A percentile compares a stretch with the other conserved stretches of the same genome.
Conservation (phyloP, 2,113 vertebrate species). For the Potamarius usumacintae region DNA sequence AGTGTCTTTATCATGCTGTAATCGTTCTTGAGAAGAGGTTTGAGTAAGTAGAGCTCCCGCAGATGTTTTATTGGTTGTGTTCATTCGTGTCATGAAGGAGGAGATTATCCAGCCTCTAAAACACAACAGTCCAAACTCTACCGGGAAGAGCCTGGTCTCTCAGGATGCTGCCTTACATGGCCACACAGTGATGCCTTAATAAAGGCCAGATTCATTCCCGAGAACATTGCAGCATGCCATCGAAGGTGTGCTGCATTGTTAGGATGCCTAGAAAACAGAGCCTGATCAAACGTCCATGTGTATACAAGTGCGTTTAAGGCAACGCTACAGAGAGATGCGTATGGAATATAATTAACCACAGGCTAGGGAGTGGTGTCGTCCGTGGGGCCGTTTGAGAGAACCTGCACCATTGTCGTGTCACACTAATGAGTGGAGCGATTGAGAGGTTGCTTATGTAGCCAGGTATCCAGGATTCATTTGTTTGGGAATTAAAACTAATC, state of each 20-base stretch:
- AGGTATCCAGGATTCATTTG: neutral
- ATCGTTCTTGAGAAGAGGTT: neutral
- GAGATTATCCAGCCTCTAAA: neutral
- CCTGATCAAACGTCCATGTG: neutral
- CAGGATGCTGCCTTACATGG: constrained; percentile 34
- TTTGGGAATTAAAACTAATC: neutral
- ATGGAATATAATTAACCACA: neutral
- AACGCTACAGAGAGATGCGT: neutral
- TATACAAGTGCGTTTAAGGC: neutral
- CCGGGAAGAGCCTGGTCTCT: neutral
- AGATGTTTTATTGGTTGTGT: constrained; percentile 15
- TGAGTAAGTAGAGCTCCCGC: neutral
- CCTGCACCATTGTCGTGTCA: neutral
- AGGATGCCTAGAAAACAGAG: neutral
- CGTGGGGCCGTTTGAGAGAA: neutral
- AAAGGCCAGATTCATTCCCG: constrained; percentile 16
- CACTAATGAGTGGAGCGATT: too few species aligned
- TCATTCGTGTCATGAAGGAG: neutral
- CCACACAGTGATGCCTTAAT: neutral
- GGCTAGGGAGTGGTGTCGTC: neutral
- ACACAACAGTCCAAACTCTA: neutral
- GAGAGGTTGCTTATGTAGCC: neutral
- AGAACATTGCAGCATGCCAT: constrained; percentile 5
- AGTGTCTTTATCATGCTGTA: neutral
- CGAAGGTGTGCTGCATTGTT: constrained; percentile 30